Conservation (phyloP, 2,888 invertebrate genomes). For the Conops quadrifasciatus region DNA sequence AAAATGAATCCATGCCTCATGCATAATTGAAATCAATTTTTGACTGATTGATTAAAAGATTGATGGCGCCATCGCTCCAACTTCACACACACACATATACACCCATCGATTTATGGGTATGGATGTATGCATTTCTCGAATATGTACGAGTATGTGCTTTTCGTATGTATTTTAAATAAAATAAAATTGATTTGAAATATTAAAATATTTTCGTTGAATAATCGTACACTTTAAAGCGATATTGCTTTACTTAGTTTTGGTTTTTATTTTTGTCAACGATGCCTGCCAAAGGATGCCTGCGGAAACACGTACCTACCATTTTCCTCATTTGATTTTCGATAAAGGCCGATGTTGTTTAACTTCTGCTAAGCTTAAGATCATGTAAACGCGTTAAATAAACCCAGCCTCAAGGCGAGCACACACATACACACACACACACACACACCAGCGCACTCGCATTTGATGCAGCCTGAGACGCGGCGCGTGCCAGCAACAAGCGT, state of each 20-base stretch:
- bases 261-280: neutral
- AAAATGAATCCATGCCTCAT: conserved; percentile 22
- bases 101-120: conserved; percentile 5
- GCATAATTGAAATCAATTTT: conserved; percentile 29
- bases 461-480: too few species aligned
- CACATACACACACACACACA: conserved; percentile 3
- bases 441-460: neutral
- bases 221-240: too few species aligned
- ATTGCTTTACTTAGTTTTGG: too few species aligned
- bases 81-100: neutral
- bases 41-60: conserved; percentile 29
- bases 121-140: neutral
- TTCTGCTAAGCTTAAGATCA: neutral
- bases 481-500: conserved; percentile 25
- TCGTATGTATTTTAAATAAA: conserved; percentile 11
- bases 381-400: conserved; percentile 12
- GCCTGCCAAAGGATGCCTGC: neutral
- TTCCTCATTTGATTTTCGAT: neutral
- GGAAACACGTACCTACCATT: too few species aligned
- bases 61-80: conserved; percentile 6
- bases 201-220: too few species aligned
- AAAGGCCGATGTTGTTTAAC: neutral
- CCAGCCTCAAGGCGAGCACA: neutral
- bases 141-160: neutral
- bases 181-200: too few species aligned